Conservation (phyloP, 1,140 invertebrate species). For the Ceratoteleas bidentatus region DNA sequence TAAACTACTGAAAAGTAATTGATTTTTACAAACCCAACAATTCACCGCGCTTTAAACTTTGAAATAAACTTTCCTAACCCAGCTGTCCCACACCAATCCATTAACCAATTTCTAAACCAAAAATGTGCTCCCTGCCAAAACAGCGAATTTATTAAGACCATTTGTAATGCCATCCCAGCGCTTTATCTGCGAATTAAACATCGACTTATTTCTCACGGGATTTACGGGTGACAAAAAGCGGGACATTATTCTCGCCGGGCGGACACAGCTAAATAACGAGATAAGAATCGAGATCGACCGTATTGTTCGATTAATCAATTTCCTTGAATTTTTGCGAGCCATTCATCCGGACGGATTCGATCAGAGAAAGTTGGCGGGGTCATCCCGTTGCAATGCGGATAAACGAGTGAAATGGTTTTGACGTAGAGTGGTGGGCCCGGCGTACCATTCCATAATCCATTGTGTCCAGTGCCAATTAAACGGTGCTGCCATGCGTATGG, state of each 20-base stretch:
- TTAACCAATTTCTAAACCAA: too few relatives aligned
- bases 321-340: constrained; percentile 56
- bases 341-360: constrained; percentile 56
- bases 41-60: background rate
- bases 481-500: constrained; percentile 80
- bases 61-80: too few relatives aligned
- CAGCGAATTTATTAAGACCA: too few relatives aligned
- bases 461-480: constrained; percentile 82
- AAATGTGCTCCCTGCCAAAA: too few relatives aligned
- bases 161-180: too few relatives aligned
- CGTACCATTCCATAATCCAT: constrained; percentile 79
- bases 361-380: constrained; percentile 58
- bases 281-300: constrained; percentile 53
- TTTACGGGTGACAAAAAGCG: constrained; percentile 18
- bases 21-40: background rate
- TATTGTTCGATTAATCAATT: constrained; percentile 59
- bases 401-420: constrained; percentile 80
- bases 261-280: constrained; percentile 30
- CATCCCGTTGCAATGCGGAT: constrained; percentile 67
- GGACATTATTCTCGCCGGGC: constrained; percentile 12
- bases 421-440: constrained; percentile 76
- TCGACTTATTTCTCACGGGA: background rate
- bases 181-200: background rate
- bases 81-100: too few relatives aligned
- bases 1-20: constrained; percentile 22